Evolutionary conservation across 1,140 invertebrate genomes (phyloP).

Genomic region (Neodiprion fabricii): DNA sequence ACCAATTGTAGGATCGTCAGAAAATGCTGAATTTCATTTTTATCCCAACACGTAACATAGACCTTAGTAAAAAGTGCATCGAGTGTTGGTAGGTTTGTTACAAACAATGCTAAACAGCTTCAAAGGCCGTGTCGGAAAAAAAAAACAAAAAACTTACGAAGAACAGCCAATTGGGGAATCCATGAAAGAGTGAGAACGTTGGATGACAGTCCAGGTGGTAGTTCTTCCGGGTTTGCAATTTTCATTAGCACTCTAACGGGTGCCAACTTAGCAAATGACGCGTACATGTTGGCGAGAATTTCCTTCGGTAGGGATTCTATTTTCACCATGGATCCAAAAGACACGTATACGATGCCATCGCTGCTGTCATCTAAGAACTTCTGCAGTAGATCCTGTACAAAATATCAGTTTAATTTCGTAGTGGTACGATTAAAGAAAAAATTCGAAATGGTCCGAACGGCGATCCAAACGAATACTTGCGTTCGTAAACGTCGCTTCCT

Average conservation of each 20-base stretch:
- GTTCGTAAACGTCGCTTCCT: slow-evolving; percentile 1
- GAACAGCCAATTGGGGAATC: slow-evolving; percentile 69
- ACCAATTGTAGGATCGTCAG: too few relatives aligned
- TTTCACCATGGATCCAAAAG: slow-evolving; percentile 75
- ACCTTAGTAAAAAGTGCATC: too few relatives aligned
- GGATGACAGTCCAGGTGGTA: slow-evolving; percentile 56
- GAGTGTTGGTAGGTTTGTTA: too few relatives aligned
- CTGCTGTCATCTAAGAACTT: slow-evolving; percentile 71
- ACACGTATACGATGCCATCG: slow-evolving; percentile 75
- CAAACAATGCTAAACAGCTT: neutral
- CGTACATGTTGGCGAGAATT: slow-evolving; percentile 35
- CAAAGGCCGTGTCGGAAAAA: neutral
- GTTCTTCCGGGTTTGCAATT: slow-evolving; percentile 36
- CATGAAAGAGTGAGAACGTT: slow-evolving; percentile 69
- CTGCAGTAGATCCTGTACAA: slow-evolving; percentile 65
- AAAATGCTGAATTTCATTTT: too few relatives aligned
- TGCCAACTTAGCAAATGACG: slow-evolving; percentile 39
- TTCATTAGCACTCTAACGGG: slow-evolving; percentile 46
- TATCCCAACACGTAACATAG: too few relatives aligned
- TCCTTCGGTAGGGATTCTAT: slow-evolving; percentile 61
- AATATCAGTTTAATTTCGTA: slow-evolving; percentile 12
- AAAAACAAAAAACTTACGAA: slow-evolving; percentile 59
- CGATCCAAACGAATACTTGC: neutral
- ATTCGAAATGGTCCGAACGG: neutral
- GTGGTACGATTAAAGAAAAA: neutral